phyloP scores from a whole-genome alignment of 2,888 invertebrate genomes.

The Sphecodes monilicornis region DNA sequence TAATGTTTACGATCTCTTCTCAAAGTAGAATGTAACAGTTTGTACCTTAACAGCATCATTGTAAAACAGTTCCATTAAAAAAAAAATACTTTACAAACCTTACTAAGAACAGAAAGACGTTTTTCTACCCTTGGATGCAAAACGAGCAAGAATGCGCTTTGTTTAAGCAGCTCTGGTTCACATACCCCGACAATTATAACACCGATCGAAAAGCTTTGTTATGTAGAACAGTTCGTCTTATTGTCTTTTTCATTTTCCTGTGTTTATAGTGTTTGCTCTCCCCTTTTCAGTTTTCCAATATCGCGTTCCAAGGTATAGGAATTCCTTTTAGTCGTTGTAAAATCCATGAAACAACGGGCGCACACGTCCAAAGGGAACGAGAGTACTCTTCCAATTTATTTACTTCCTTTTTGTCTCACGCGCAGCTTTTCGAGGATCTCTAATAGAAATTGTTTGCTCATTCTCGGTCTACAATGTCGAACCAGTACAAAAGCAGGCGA shows the following conservation, averaged over 20 bases:
- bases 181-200: slow-evolving; percentile 17
- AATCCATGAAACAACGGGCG: slow-evolving; percentile 32
- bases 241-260: slow-evolving; percentile 12
- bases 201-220: slow-evolving; percentile 9
- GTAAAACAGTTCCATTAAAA: neutral
- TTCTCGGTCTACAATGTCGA: slow-evolving; percentile 23
- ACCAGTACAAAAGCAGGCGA: slow-evolving; percentile 25
- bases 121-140: neutral
- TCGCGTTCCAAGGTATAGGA: slow-evolving; percentile 51
- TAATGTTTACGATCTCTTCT: neutral
- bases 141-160: too few species aligned
- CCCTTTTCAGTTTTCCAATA: slow-evolving; percentile 56
- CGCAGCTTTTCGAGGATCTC: slow-evolving; percentile 16
- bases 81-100: neutral
- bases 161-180: neutral
- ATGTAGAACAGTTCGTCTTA: slow-evolving; percentile 26
- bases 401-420: slow-evolving; percentile 34
- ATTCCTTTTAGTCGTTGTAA: slow-evolving; percentile 56
- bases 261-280: slow-evolving; percentile 19
- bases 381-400: slow-evolving; percentile 43
- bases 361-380: slow-evolving; percentile 25
- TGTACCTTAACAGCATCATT: neutral
- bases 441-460: slow-evolving; percentile 51
- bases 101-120: neutral
- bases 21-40: neutral